Evolutionary conservation across 2,888 invertebrate genomes (phyloP), one percentile per base, ranked within the genome.

Genomic region (Drosophila mettleri): DNA sequence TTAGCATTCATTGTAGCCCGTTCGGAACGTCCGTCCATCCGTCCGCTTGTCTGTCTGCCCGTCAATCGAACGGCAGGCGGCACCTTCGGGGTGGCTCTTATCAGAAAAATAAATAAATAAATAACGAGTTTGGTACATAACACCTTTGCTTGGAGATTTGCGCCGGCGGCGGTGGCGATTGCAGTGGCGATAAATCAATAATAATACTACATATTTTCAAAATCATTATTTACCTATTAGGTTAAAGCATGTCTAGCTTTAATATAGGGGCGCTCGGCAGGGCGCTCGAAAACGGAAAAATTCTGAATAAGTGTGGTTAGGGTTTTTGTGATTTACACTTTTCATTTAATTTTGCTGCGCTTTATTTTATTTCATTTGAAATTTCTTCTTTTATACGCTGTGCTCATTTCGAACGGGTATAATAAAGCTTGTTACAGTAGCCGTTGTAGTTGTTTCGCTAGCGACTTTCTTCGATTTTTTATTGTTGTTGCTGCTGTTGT

Each of bases 51-150:
- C 36, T 5, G 41, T 62, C 14, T 46, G 36, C 33, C 43, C 10
- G 45, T 27, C 45, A 16, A 36, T 57, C 49, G 39, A 48, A 24
- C 41, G 38, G 46, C 45, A 51, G 39, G n/a, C 24, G 38, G 53
- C 53, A 36, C 54, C 54, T 64, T 64, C 31, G 52, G 60, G 46
- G 24, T 8, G 34, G 67, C 69, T 76, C 87, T 86, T 86, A 86
- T 86, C 89, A 88, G 59, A 85, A 81, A 88, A 85, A 77, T 79
- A 88, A 88, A 88, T 85, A 88, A 86, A 88, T 76, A 86, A 74
- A 74, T 78, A 88, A 78, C 64, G 33, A 78, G 69, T 75, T 78
- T 69, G 65, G 78, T 83, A 82, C 74, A 88, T 86, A 88, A 77
- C 88, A 88, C 88, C 78, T 86, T 77, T 58, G 54, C 31, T 48